Evolutionary conservation across 2,888 invertebrate species (phyloP).

Genomic region (Entomobrya proxima): DNA sequence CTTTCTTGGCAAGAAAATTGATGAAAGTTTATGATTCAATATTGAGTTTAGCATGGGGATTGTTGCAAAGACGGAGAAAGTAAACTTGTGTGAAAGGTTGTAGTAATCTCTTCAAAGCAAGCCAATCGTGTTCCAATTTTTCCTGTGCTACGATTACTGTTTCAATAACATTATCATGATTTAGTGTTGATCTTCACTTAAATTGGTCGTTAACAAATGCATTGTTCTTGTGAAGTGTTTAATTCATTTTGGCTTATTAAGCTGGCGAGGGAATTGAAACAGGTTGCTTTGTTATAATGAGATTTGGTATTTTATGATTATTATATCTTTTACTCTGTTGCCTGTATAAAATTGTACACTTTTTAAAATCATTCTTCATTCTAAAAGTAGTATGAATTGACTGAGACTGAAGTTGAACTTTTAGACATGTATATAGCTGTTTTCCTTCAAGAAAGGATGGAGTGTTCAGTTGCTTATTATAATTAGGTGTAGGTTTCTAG

Average conservation of each 20-base stretch:
- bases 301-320: not conserved
- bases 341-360: slow-evolving; percentile 40
- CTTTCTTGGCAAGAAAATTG: not conserved
- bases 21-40: slow-evolving; percentile 4
- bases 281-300: slow-evolving; percentile 9
- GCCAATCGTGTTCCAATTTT: slow-evolving; percentile 31
- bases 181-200: not conserved
- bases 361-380: not conserved
- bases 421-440: slow-evolving; percentile 44
- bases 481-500: not conserved
- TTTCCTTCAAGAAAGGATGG: slow-evolving; percentile 42
- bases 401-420: slow-evolving; percentile 50
- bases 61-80: slow-evolving; percentile 15
- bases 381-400: slow-evolving; percentile 27
- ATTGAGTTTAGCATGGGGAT: not conserved
- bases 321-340: slow-evolving; percentile 33
- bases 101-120: slow-evolving; percentile 23
- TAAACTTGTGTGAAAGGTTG: not conserved
- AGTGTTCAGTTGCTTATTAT: slow-evolving; percentile 31
- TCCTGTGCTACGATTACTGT: not conserved
- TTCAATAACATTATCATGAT: not conserved
- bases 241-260: slow-evolving; percentile 11
- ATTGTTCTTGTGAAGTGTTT: not conserved
- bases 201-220: slow-evolving; percentile 15
- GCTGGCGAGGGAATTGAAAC: slow-evolving; percentile 30